Conservation (phyloP, 2,113 vertebrate genomes). For the Gorilla gorilla region DNA sequence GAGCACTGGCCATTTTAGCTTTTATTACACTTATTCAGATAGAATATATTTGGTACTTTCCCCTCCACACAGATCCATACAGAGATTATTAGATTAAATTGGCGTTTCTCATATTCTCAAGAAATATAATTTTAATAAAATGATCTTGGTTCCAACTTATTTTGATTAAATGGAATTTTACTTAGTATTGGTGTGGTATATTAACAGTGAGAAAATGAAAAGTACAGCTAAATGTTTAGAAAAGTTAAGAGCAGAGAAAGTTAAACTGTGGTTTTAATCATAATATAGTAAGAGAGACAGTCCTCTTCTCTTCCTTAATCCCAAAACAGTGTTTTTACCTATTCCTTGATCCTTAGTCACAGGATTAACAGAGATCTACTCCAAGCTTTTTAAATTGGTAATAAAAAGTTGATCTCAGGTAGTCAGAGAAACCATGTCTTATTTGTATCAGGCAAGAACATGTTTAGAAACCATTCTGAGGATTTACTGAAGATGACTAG, state of each 20-base stretch:
- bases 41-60: neutral
- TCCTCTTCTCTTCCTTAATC: neutral
- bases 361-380: neutral
- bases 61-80: neutral
- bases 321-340: neutral
- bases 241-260: conserved; percentile 1
- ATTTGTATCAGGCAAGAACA: neutral
- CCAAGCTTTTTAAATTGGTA: neutral
- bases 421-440: neutral
- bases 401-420: neutral
- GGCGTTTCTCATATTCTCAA: conserved; percentile 5
- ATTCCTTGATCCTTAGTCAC: neutral
- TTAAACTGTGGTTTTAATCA: neutral
- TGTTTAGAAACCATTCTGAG: neutral
- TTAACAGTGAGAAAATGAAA: neutral
- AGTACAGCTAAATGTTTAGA: neutral
- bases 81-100: conserved; percentile 32
- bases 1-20: neutral
- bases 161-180: conserved; percentile 1
- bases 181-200: neutral
- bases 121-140: conserved; percentile 39
- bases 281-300: neutral
- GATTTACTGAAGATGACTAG: neutral
- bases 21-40: neutral
- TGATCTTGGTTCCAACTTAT: neutral